These are phyloP conservation scores for Aix galericulata DNA, from an alignment of 2,113 vertebrate genomes.

Conservation along the genomic window DNA sequence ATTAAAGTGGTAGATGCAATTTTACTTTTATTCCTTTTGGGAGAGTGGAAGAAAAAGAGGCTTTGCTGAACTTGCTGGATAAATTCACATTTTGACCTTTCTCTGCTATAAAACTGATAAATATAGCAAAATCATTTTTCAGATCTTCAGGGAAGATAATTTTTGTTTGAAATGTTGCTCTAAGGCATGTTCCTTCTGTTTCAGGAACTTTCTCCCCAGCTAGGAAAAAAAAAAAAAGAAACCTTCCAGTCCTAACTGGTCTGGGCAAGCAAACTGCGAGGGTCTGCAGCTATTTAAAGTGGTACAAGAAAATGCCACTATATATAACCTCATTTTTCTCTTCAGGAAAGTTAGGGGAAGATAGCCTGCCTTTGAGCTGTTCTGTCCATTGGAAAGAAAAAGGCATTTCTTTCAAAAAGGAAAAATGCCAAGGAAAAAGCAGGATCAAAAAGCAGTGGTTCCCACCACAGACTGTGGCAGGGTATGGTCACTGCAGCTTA, in stretches of 20 bases:
- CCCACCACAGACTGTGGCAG: neutral
- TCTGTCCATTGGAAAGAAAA: neutral
- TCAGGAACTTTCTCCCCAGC: neutral
- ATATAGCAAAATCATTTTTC: slow-evolving; percentile 30
- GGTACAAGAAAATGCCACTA: neutral
- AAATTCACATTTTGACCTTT: slow-evolving; percentile 38
- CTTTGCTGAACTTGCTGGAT: neutral
- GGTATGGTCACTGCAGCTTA: neutral
- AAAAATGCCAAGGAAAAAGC: neutral
- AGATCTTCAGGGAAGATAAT: slow-evolving; percentile 12
- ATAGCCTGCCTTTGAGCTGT: neutral
- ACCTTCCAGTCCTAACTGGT: neutral
- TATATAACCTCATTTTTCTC: neutral
- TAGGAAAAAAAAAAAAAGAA: neutral
- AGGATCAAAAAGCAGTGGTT: neutral
- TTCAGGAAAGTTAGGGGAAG: neutral
- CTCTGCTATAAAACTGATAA: slow-evolving; percentile 1
- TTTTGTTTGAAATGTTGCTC: slow-evolving; percentile 34
- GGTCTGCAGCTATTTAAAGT: neutral
- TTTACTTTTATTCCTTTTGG: neutral
- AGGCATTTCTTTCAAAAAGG: neutral
- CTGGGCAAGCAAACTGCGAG: neutral
- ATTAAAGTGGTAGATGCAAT: neutral
- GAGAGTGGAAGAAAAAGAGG: neutral
- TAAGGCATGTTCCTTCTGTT: slow-evolving; percentile 21